Evolutionary conservation across 2,888 invertebrate genomes (phyloP), one percentile per base, ranked within the genome.

Genomic region (Poecilobothrus nobilitatus): DNA sequence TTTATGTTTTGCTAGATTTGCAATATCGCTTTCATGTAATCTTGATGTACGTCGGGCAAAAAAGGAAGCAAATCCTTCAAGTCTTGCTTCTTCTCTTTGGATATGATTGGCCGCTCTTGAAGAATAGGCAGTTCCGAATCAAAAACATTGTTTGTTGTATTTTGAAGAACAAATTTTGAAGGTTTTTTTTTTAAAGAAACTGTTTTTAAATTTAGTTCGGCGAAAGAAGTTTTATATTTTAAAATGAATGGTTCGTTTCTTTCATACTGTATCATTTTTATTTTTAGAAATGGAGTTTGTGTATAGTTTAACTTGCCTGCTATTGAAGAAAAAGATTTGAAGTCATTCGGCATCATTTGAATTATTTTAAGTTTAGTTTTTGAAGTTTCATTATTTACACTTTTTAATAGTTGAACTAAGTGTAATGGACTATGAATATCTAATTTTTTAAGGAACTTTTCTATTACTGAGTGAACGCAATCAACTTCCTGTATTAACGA

Each of bases 201-300:
- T 53, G 27, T 61, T 8, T 53, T 44, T 22, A 22, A 53, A 66
- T 53, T 22, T 53, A 66, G 53, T 53, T 66, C 53, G 18, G 21
- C 10, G 21, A 66, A 21, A 22, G 66, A 53, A 21, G 33, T 66
- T 66, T 66, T 44, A 53, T 53, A 66, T 66, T 66, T 66, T 27
- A 53, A 21, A 21, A 61, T 53, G 53, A 61, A 66, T 22, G 21
- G 53, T 12, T 20, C 33, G 21, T 44, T 2, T 66, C 53, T 66
- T 66, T 66, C 66, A 34, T 44, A 66, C 20, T 7, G 20, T 18
- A 65, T 15, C 3, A 3, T 3, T 44, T 44, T 44, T 44, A 44
- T 44, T 44, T 44, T 44, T 9, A 12, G 12, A 44, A 44, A 44
- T 34, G 15, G 44, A 3, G 12, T 12, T 9, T 44, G 6, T 15